Conservation (phyloP, 2,797 vertebrate species). For the Cygnus olor region DNA sequence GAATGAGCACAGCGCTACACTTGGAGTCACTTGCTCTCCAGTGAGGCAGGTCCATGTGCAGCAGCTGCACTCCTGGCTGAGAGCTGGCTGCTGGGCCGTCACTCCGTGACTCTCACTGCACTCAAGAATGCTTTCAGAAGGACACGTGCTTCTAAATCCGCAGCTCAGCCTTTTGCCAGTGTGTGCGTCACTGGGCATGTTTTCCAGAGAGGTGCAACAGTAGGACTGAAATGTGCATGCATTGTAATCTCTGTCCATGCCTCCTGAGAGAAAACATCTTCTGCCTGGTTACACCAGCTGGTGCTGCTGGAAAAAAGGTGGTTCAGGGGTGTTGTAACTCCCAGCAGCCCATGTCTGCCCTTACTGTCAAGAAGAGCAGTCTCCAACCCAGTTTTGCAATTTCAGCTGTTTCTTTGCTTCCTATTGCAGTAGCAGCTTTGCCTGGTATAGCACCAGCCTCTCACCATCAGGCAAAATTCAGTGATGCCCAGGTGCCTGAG, state of each 20-base stretch:
- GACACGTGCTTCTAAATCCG: fast-evolving
- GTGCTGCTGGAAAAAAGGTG: not conserved
- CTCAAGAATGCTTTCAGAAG: not conserved
- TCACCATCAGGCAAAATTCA: not conserved
- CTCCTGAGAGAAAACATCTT: not conserved
- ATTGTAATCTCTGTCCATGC: not conserved
- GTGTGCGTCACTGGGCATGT: not conserved
- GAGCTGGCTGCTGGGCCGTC: not conserved
- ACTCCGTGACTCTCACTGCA: not conserved
- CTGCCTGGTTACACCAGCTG: not conserved
- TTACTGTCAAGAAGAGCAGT: not conserved
- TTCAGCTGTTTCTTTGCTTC: not conserved
- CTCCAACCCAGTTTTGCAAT: not conserved
- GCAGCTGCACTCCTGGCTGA: not conserved
- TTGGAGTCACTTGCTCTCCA: not conserved
- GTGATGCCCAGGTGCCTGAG: not conserved
- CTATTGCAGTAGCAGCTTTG: not conserved
- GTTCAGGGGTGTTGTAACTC: not conserved
- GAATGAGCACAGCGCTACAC: not conserved
- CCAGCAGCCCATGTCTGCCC: not conserved
- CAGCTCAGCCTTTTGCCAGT: not conserved
- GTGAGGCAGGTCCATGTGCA: fast-evolving
- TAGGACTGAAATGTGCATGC: not conserved
- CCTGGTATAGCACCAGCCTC: fast-evolving
- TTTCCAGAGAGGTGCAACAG: not conserved